Evolutionary conservation across 1,140 invertebrate genomes (phyloP), one percentile per base, ranked within the genome.

Genomic region (Neodiprion lecontei): DNA sequence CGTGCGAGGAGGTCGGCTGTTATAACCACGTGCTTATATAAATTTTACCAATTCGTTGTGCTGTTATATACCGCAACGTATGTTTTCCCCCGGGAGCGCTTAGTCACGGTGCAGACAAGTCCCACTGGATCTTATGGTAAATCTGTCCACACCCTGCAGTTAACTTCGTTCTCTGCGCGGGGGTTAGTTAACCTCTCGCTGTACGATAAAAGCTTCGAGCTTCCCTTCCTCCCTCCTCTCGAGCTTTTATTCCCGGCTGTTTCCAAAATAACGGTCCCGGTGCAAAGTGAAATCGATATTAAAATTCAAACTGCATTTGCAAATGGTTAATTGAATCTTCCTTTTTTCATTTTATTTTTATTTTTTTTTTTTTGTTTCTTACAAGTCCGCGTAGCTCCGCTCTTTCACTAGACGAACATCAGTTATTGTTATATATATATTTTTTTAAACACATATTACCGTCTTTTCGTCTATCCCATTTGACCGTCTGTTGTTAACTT

Each of bases 11-110:
- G 28, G 53, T 28, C 14, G 14, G 50, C 40, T 23, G 23, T 71
- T 69, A 76, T 74, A 69, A n/a, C 48, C 53, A n/a, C 49, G 48
- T n/a, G 12, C 40, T 66, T 50, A 47, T 70, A 79, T 82, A 83
- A 86, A 86, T 87, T 86, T 82, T 84, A 83, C 82, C 83, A 81
- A 86, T 87, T 87, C 84, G 78, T 40, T 40, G 28, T 40, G 28
- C 28, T 40, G 28, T 40, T 40, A 40, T 83, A 85, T 86, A 81
- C 82, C 83, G 83, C 82, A 83, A 77, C 80, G 82, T 70, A 72
- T 77, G 73, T 69, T 40, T 72, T 79, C 86, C 82, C 84, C 53
- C 21, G 80, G 82, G 85, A 79, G 70, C 79, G 79, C 81, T 86
- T 82, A 81, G 83, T 86, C 85, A 86, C 76, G 76, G 53, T 61